Conservation (phyloP, 2,113 vertebrate genomes). For the Notothenia coriiceps region DNA sequence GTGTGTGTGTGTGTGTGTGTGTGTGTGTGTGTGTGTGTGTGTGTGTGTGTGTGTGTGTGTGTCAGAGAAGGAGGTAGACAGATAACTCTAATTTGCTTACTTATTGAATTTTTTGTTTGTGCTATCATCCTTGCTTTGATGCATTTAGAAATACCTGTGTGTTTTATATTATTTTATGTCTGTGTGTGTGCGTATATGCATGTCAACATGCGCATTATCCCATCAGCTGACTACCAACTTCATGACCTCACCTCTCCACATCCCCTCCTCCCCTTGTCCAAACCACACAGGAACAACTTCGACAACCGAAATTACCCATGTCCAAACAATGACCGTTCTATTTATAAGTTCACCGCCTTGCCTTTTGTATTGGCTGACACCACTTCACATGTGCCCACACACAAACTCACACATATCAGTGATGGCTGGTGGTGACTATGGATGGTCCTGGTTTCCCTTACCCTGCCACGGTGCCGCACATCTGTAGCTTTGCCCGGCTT, state of each 20-base stretch:
- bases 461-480: conserved; percentile 51
- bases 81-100: not conserved
- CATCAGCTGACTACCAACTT: conserved; percentile 84
- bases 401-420: conserved; percentile 25
- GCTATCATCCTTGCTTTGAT: conserved; percentile 24
- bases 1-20: conserved; percentile 19
- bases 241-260: conserved; percentile 75
- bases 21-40: no score
- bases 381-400: conserved; percentile 17
- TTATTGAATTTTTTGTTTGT: conserved; percentile 9
- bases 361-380: conserved; percentile 70
- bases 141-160: not conserved
- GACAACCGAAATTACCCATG: conserved; percentile 76
- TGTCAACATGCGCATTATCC: conserved; percentile 70
- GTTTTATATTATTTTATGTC: not conserved
- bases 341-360: conserved; percentile 78
- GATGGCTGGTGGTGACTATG: conserved; percentile 41
- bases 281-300: conserved; percentile 62
- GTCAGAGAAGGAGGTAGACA: not conserved
- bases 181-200: not conserved
- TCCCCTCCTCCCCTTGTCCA: conserved; percentile 23
- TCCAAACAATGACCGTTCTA: conserved; percentile 80
- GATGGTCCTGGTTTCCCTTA: conserved; percentile 64
- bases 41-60: no score
- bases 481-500: conserved; percentile 69